Percentiles rank a stretch among this genome's conserved stretches.
phyloP scores from a whole-genome alignment of 2,797 vertebrate species.

The Gallinago nigripennis region DNA sequence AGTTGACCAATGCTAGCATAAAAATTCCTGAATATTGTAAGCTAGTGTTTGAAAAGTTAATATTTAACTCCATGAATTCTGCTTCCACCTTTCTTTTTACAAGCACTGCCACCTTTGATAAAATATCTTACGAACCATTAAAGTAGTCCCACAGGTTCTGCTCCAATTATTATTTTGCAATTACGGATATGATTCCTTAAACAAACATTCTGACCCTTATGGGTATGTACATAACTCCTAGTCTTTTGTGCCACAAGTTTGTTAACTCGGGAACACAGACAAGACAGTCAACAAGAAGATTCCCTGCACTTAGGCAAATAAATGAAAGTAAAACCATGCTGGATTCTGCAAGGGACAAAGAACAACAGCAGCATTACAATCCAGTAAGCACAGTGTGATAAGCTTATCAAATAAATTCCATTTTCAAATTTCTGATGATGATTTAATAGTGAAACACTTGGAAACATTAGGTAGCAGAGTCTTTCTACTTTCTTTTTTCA shows the following conservation, averaged over 20 bases:
- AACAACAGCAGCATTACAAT: neutral
- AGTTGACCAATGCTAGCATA: neutral
- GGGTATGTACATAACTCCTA: neutral
- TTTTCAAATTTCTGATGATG: neutral
- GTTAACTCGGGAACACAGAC: neutral
- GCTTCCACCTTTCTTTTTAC: neutral
- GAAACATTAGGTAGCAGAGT: neutral
- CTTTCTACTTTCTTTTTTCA: neutral
- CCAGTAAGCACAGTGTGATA: neutral
- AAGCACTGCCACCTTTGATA: neutral
- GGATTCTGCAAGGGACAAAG: neutral
- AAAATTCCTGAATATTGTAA: neutral
- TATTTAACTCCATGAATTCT: neutral
- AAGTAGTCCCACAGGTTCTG: neutral
- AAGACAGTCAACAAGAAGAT: neutral
- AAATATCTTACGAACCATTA: neutral
- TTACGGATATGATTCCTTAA: neutral
- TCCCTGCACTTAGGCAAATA: neutral
- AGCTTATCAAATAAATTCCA: neutral
- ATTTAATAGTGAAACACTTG: neutral
- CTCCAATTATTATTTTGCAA: neutral
- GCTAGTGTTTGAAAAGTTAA: neutral
- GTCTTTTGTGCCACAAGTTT: neutral
- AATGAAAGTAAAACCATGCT: neutral
- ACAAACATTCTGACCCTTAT: neutral